A percentile compares a stretch with the other conserved stretches of the same genome.
phyloP scores from a whole-genome alignment of 2,113 vertebrate genomes.

The Hemiscyllium ocellatum region DNA sequence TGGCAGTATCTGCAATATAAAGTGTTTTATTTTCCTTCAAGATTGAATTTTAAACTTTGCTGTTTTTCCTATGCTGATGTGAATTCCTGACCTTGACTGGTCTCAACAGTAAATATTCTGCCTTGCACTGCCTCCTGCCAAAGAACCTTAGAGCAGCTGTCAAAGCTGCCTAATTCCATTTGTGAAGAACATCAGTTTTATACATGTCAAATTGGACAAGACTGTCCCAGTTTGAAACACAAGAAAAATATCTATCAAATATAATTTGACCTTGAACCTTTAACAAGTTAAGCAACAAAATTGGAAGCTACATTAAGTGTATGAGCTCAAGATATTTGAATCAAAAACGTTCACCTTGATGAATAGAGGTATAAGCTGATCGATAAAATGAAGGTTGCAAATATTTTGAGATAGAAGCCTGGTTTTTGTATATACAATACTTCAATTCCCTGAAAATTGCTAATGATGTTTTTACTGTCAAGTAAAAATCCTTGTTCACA shows the following conservation, averaged over 20 bases:
- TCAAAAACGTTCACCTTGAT: neutral
- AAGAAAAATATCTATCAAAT: conserved; percentile 29
- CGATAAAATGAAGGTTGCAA: neutral
- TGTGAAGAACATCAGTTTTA: conserved; percentile 10
- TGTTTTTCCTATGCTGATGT: neutral
- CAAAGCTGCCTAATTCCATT: neutral
- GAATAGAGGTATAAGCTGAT: too few relatives aligned
- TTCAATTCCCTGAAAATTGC: neutral
- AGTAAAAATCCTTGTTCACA: neutral
- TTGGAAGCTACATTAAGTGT: neutral
- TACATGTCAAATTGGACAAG: neutral
- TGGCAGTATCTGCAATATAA: neutral
- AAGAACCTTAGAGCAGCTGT: conserved; percentile 9
- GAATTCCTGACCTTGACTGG: neutral
- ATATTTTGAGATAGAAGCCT: neutral
- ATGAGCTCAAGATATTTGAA: neutral
- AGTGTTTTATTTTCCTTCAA: neutral
- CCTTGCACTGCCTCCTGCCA: conserved; percentile 25
- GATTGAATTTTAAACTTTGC: neutral
- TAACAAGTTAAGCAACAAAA: conserved; percentile 31
- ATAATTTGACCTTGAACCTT: neutral
- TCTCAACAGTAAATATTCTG: conserved; percentile 13
- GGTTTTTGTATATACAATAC: neutral
- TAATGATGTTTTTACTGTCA: neutral
- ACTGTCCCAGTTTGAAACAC: neutral